These are phyloP conservation scores for Silurus lanzhouensis DNA, from an alignment of 2,797 vertebrate genomes.

Conservation along the genomic window DNA sequence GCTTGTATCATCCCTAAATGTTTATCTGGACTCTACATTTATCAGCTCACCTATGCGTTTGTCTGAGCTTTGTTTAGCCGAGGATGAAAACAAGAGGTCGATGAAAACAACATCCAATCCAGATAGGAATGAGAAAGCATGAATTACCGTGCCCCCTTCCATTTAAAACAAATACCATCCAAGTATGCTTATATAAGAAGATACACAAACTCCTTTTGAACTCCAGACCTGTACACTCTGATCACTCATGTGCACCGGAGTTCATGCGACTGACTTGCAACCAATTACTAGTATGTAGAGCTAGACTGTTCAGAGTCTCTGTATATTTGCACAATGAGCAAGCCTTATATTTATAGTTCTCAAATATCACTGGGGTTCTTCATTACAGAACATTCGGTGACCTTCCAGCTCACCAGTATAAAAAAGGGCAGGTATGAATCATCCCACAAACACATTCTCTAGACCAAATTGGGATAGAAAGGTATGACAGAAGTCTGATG, in stretches of 20 bases:
- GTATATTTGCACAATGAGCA: slow-evolving; percentile 7
- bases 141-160: neutral
- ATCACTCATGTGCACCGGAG: neutral
- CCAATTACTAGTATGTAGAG: neutral
- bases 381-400: slow-evolving; percentile 4
- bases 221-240: neutral
- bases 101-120: neutral
- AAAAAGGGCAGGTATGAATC: slow-evolving; percentile 19
- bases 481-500: neutral
- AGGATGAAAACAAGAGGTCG: neutral
- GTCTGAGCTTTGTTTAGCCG: neutral
- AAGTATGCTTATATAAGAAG: neutral
- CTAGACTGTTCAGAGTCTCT: neutral
- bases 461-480: neutral
- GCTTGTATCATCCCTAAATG: neutral
- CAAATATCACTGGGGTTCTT: slow-evolving; percentile 10
- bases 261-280: neutral
- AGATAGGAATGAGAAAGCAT: neutral
- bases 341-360: slow-evolving; percentile 1
- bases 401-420: neutral
- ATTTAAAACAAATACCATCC: slow-evolving; percentile 17
- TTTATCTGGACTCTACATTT: neutral
- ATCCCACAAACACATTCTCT: neutral
- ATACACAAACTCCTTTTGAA: slow-evolving; percentile 13
- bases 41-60: slow-evolving; percentile 3